Conservation (phyloP, 2,797 vertebrate genomes). For the Sternotherus odoratus region DNA sequence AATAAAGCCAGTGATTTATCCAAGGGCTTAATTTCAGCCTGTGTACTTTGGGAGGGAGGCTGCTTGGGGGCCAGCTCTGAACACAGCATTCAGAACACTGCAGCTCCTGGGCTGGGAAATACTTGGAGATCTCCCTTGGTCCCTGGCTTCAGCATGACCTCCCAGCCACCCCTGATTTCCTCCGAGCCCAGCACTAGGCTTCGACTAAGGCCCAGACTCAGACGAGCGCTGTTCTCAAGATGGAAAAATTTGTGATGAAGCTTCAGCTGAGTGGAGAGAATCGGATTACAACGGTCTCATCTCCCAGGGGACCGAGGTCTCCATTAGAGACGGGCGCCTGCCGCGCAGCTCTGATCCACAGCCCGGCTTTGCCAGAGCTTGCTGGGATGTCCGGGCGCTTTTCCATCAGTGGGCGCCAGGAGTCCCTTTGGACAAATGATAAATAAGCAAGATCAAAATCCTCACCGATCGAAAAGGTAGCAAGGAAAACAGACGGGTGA, state of each 20-base stretch:
- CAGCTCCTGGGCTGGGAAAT: neutral
- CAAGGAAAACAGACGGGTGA: neutral
- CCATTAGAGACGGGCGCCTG: neutral
- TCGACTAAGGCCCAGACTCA: neutral
- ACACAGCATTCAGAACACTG: neutral
- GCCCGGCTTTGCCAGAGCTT: neutral
- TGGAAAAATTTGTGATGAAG: neutral
- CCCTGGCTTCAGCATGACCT: neutral
- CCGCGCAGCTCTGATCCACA: neutral
- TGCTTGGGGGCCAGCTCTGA: neutral
- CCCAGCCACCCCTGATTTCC: neutral
- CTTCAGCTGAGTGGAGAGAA: neutral
- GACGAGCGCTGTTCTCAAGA: neutral
- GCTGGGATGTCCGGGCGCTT: neutral
- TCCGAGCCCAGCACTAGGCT: neutral
- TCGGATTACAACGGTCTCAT: neutral
- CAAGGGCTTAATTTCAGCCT: neutral
- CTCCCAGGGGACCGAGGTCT: neutral
- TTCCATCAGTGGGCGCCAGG: fast-evolving
- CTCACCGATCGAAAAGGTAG: neutral
- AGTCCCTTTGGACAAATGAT: neutral
- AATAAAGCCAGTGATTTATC: neutral
- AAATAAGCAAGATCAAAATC: neutral
- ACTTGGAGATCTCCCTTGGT: neutral
- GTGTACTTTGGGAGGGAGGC: neutral